Evolutionary conservation across 2,888 invertebrate species (phyloP).

Genomic region (Lasioglossum zephyrum): DNA sequence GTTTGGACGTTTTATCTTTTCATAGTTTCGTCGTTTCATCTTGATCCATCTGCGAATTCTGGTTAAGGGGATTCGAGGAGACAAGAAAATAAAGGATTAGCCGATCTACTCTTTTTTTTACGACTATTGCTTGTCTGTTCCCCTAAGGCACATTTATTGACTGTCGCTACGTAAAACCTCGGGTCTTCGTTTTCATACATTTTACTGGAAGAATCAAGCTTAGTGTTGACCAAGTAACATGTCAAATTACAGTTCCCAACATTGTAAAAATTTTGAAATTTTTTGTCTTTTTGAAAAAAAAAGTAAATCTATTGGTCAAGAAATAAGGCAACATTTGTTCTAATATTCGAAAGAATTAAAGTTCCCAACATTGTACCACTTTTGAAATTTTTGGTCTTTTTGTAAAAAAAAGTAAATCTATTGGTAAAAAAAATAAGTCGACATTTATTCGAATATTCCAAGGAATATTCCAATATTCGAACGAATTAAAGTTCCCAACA

Average conservation of each 20-base stretch:
- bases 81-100: neutral
- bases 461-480: too few species aligned
- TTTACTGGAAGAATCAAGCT: neutral
- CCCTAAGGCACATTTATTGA: constrained; percentile 9
- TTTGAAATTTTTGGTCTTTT: neutral
- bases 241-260: neutral
- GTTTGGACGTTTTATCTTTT: neutral
- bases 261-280: neutral
- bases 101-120: neutral
- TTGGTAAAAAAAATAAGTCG: neutral
- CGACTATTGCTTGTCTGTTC: neutral
- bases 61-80: neutral
- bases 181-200: neutral
- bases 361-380: neutral
- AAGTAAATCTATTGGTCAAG: neutral
- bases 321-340: too few species aligned
- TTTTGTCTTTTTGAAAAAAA: neutral
- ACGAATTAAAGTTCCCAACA: neutral
- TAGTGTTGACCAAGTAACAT: neutral
- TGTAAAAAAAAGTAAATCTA: neutral
- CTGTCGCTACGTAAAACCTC: neutral
- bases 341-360: too few species aligned
- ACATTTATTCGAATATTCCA: too few species aligned
- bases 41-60: neutral
- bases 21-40: neutral